Base-by-base conservation (phyloP, 2,888 invertebrate genomes). In the Chironomus riparius region DNA sequence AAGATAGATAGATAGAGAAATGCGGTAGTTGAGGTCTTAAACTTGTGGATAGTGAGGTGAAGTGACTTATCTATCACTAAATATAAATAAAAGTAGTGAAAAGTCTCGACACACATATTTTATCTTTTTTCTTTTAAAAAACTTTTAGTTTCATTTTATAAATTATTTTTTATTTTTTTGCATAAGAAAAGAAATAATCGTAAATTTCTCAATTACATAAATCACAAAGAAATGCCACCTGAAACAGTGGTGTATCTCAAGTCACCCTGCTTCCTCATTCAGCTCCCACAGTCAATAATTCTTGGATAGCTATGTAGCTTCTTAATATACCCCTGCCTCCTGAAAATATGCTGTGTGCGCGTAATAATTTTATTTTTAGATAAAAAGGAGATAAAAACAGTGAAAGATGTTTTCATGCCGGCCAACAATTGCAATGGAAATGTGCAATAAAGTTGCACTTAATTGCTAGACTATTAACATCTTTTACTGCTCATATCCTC, bases 21-120 rank as follows among this genome's bases (percentile, higher is more conserved):
- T 72, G 72, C 72, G 72, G 72, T 72, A 72, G 72, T 70, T 38
- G 38, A 38, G 50, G 24, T 21, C 56, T 56, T n/a, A 56, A 56
- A n/a, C 48, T 62, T 70, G 38, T 38, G 38, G 10, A 38, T 38
- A 38, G 38, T 38, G 38, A 38, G 38, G 38, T 56, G 56, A 56
- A 72, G n/a, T 70, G 50, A 50, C 72, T 72, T 72, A 72, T 72
- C 72, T 61, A 15, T 62, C 72, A 21, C n/a, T 15, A 28, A 71
- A 71, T 68, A 13, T 21, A 72, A 62, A 72, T 24, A 72, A 28
- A 56, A 56, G 38, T 56, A 56, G 56, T n/a, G 50, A 50, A 50
- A 50, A 50, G 50, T 50, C 38, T 38, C 50, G 50, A 50, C 50
- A 50, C 50, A 56, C 18, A 56, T 56, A 56, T 56, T 56, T 56